Conservation (phyloP, 2,888 invertebrate species). For the Apodemia zela region DNA sequence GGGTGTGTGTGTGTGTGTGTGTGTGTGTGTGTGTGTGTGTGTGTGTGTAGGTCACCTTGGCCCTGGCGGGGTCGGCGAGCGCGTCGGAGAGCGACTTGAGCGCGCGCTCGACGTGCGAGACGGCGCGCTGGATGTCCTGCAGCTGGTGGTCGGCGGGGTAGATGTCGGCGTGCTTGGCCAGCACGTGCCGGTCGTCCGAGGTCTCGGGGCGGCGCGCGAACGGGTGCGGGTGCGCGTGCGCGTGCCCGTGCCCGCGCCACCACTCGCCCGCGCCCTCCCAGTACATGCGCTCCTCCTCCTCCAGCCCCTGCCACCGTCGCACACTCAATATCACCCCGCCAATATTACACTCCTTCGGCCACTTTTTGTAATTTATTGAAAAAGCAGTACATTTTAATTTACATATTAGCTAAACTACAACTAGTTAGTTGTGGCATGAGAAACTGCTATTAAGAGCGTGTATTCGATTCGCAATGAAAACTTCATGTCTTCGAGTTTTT, state of each 20-base stretch:
- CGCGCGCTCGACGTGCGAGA: slow-evolving; percentile 95
- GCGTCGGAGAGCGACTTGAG: slow-evolving; percentile 96
- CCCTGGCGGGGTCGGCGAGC: slow-evolving; percentile 82
- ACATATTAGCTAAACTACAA: no score
- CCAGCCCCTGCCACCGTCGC: slow-evolving; percentile 65
- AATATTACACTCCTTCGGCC: no score
- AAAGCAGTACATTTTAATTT: no score
- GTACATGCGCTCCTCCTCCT: slow-evolving; percentile 91
- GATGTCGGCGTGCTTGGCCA: slow-evolving; percentile 95
- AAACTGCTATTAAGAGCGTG: no score
- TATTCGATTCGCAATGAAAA: no score
- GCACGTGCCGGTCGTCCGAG: slow-evolving; percentile 97
- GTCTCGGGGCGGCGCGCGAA: slow-evolving; percentile 91
- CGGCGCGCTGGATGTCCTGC: slow-evolving; percentile 93
- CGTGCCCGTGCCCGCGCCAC: slow-evolving; percentile 54
- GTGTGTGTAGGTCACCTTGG: slow-evolving; percentile 72
- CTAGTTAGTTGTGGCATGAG: no score
- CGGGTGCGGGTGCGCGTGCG: slow-evolving; percentile 58
- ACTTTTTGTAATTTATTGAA: no score
- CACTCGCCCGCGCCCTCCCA: slow-evolving; percentile 90
- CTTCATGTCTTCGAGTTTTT: no score
- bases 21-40: no score
- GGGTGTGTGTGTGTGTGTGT: no score
- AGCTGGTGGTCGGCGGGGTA: slow-evolving; percentile 95
- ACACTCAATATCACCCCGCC: no score